These are phyloP conservation scores for Chionodraco myersi DNA, from an alignment of 2,113 vertebrate genomes.

Conservation along the genomic window DNA sequence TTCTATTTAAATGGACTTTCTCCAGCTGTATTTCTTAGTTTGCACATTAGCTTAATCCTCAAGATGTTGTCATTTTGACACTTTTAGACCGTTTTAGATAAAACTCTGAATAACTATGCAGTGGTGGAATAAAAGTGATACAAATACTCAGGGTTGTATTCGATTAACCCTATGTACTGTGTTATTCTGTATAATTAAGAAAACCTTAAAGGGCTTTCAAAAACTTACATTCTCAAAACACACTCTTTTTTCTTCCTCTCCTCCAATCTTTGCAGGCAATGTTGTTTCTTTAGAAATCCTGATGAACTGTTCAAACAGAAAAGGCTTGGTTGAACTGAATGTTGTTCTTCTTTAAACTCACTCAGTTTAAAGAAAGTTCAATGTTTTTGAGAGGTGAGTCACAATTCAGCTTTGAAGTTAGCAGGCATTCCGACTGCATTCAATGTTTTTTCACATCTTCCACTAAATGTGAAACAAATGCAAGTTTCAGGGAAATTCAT, in stretches of 20 bases:
- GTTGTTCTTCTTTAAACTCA: neutral
- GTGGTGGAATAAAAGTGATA: neutral
- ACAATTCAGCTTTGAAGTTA: slow-evolving; percentile 1
- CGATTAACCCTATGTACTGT: neutral
- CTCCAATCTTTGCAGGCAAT: neutral
- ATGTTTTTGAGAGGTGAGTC: slow-evolving; percentile 27
- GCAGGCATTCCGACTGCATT: neutral
- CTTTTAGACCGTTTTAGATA: neutral
- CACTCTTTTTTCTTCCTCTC: neutral
- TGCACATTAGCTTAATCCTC: too few relatives aligned
- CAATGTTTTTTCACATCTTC: slow-evolving; percentile 35
- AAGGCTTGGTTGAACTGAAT: neutral
- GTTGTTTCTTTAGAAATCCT: neutral
- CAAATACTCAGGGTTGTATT: too few relatives aligned
- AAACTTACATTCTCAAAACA: neutral
- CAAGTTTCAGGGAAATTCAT: slow-evolving; percentile 16
- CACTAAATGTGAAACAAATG: slow-evolving; percentile 16
- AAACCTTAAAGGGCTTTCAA: neutral
- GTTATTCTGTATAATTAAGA: neutral
- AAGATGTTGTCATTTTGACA: too few relatives aligned
- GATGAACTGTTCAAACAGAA: neutral
- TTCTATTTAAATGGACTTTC: too few relatives aligned
- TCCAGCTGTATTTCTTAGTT: too few relatives aligned
- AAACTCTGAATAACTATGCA: neutral
- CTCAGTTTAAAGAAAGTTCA: slow-evolving; percentile 1